These are phyloP conservation scores for Hippoglossus stenolepis DNA, from an alignment of 2,113 vertebrate species.

Conservation along the genomic window DNA sequence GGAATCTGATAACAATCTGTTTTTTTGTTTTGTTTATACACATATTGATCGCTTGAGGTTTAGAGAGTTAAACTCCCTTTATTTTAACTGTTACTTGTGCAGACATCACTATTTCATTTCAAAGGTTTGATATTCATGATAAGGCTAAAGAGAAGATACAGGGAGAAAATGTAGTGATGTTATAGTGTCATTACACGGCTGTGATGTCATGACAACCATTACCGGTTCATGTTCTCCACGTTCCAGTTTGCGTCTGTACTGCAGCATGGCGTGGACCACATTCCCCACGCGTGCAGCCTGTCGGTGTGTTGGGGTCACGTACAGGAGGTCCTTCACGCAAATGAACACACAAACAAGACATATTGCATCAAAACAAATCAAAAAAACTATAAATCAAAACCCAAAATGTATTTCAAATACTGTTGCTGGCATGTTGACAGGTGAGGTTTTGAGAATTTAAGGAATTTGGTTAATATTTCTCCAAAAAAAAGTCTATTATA, in stretches of 20 bases:
- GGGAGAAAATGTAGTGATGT: too few relatives aligned
- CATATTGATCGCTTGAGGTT: too few relatives aligned
- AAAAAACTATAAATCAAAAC: not conserved
- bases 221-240: constrained; percentile 91
- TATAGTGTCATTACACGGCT: not conserved
- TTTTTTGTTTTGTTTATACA: too few relatives aligned
- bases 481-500: too few relatives aligned
- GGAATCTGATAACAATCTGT: too few relatives aligned
- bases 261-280: constrained; percentile 88
- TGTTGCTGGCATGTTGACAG: not conserved
- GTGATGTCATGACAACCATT: constrained; percentile 1
- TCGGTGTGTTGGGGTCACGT: constrained; percentile 81
- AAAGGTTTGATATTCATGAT: fast-evolving
- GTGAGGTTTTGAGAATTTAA: not conserved
- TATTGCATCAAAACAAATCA: not conserved
- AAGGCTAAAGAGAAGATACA: not conserved
- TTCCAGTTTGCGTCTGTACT: constrained; percentile 92
- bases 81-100: too few relatives aligned
- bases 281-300: constrained; percentile 92
- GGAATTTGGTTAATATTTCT: too few relatives aligned
- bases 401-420: not conserved
- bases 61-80: too few relatives aligned
- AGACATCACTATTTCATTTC: too few relatives aligned
- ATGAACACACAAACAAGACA: constrained; percentile 4
- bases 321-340: constrained; percentile 85